Conservation (phyloP, 2,888 invertebrate species). For the Ceratothoa steindachneri region DNA sequence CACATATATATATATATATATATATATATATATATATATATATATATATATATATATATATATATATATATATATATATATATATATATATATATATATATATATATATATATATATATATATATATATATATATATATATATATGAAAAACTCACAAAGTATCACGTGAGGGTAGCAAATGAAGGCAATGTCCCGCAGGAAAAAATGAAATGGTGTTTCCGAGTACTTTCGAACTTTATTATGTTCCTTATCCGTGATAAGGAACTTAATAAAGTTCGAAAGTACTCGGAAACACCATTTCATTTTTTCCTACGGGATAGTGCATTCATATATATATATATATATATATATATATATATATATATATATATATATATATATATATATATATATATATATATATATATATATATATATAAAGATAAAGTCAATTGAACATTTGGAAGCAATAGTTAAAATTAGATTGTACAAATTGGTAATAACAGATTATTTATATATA, state of each 20-base stretch:
- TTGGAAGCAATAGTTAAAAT: background rate
- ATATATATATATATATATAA: background rate
- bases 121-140: background rate
- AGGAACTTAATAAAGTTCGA: no score
- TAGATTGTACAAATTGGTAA: background rate
- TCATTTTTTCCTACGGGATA: background rate
- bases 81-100: background rate
- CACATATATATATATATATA: background rate
- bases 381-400: background rate
- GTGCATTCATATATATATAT: background rate
- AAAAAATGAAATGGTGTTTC: no score
- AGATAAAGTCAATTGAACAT: background rate
- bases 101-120: background rate
- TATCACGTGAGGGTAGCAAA: no score
- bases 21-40: conserved; percentile 1
- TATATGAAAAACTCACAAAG: no score
- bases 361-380: background rate
- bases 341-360: background rate
- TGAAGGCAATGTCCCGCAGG: no score
- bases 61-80: background rate
- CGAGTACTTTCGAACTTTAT: no score
- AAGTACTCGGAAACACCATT: background rate
- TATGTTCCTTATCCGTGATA: no score
- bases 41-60: conserved; percentile 1
- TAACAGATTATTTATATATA: background rate